phyloP scores from a whole-genome alignment of 2,113 vertebrate species.

The Silurus meridionalis region DNA sequence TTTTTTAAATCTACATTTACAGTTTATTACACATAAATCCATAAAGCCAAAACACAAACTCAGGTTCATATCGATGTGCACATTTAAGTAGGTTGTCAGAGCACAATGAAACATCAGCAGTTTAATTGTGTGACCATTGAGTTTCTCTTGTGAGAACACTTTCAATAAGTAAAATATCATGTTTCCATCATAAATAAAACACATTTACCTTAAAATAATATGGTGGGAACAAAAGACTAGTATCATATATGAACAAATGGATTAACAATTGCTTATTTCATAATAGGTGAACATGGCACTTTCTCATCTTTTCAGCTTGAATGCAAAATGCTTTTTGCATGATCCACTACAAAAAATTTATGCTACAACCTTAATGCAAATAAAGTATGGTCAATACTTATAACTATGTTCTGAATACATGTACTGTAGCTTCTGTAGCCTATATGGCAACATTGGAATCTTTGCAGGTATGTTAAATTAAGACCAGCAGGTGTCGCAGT shows the following conservation, averaged over 20 bases:
- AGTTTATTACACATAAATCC: not conserved
- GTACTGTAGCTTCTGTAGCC: not conserved
- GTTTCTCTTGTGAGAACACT: not conserved
- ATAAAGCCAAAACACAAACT: not conserved
- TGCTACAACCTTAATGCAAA: not conserved
- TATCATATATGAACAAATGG: not conserved
- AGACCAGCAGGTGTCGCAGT: slow-evolving; percentile 23
- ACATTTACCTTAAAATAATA: not conserved
- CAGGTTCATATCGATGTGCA: not conserved
- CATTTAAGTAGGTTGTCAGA: not conserved
- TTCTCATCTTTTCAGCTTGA: not conserved
- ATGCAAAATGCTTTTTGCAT: not conserved
- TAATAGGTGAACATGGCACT: not conserved
- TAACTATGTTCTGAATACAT: not conserved
- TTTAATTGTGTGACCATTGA: not conserved
- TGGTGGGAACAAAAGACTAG: not conserved
- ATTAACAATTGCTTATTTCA: not conserved
- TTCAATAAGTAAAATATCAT: not conserved
- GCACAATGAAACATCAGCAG: not conserved
- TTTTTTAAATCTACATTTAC: not conserved
- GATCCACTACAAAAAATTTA: not conserved
- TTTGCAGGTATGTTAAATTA: not conserved
- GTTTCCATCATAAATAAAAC: not conserved
- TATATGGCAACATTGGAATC: not conserved
- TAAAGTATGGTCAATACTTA: not conserved